Conservation (phyloP, 1,140 invertebrate genomes). For the Ridgeia piscesae region DNA sequence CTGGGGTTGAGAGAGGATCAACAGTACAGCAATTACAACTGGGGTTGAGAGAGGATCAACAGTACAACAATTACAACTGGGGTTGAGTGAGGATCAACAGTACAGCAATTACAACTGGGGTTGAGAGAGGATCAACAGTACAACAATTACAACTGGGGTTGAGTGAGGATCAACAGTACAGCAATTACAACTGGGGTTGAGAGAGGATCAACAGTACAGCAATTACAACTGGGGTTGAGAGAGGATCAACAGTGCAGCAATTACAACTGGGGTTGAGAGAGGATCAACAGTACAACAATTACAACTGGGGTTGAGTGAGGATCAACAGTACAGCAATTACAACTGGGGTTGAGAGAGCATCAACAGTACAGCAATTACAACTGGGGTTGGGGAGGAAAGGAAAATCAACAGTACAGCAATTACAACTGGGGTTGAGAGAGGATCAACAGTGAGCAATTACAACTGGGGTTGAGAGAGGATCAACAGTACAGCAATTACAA, state of each 20-base stretch:
- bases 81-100: background rate
- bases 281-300: background rate
- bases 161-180: background rate
- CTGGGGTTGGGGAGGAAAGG: background rate
- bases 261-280: background rate
- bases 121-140: background rate
- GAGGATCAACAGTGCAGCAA: background rate
- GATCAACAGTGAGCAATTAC: background rate
- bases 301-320: background rate
- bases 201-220: background rate
- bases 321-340: background rate
- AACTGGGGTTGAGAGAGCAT: no score
- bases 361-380: background rate
- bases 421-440: background rate
- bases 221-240: background rate
- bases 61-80: background rate
- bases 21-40: background rate
- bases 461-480: background rate
- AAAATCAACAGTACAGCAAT: background rate
- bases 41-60: background rate
- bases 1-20: background rate
- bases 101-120: background rate
- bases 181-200: background rate
- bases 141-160: background rate
- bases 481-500: background rate